Percentiles rank a stretch among this genome's conserved stretches.
These are phyloP conservation scores for Arctia plantaginis DNA, from an alignment of 2,888 invertebrate species.

Conservation along the genomic window DNA sequence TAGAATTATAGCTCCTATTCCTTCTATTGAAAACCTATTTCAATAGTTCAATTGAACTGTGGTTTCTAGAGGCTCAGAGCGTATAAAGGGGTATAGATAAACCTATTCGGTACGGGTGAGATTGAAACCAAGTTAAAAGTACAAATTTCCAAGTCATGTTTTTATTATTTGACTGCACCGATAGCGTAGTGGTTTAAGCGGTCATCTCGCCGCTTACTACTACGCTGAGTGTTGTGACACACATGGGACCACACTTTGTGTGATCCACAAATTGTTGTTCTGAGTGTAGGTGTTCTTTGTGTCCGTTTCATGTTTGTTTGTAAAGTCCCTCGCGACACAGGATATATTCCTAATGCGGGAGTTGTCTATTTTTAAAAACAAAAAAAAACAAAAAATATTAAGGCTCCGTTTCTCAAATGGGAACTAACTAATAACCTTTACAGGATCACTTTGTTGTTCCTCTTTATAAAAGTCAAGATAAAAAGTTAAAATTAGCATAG, in stretches of 20 bases:
- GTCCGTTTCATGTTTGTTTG: no score
- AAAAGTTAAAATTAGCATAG: neutral
- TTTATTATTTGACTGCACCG: no score
- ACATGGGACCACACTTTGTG: no score
- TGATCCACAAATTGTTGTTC: no score
- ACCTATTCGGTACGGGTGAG: neutral
- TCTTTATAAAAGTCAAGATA: neutral
- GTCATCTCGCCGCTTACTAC: no score
- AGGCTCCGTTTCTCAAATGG: neutral
- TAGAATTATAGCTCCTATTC: neutral
- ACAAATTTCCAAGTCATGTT: neutral
- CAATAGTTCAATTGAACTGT: neutral
- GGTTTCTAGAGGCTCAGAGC: neutral
- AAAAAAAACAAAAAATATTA: no score
- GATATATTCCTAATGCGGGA: no score
- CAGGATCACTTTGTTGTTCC: neutral
- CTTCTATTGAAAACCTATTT: neutral
- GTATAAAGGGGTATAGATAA: neutral
- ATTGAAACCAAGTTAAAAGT: neutral
- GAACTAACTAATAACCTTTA: neutral
- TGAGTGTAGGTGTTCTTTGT: no score
- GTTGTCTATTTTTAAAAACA: no score
- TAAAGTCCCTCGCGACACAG: no score
- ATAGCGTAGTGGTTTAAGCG: no score
- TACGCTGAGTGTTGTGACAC: no score